Evolutionary conservation across 2,113 vertebrate species (phyloP).

Genomic region (Malurus alboscapulatus): DNA sequence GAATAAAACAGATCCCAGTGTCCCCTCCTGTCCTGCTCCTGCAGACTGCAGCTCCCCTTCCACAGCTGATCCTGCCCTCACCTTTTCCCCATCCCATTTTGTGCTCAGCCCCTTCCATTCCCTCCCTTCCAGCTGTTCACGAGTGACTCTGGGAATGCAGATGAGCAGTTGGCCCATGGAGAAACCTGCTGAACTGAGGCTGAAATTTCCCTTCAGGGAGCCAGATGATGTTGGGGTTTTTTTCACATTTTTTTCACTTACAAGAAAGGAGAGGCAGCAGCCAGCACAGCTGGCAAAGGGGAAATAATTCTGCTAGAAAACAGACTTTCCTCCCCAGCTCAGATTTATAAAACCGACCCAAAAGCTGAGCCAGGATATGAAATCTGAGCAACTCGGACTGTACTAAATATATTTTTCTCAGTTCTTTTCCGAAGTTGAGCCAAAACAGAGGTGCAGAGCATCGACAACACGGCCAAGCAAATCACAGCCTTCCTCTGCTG

Average conservation of each 20-base stretch:
- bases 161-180: background rate
- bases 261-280: conserved; percentile 32
- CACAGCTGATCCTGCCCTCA: background rate
- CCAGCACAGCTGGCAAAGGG: background rate
- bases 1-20: background rate
- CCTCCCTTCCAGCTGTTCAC: background rate
- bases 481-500: background rate
- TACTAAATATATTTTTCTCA: background rate
- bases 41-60: background rate
- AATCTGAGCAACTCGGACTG: background rate
- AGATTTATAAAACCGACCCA: background rate
- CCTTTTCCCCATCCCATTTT: background rate
- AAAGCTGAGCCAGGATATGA: background rate
- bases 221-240: background rate
- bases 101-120: background rate
- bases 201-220: conserved; percentile 27
- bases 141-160: background rate
- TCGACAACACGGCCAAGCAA: background rate
- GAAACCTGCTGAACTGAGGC: background rate
- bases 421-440: background rate
- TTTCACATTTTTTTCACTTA: background rate
- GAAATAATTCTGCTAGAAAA: conserved; percentile 24
- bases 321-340: background rate
- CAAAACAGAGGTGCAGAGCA: background rate
- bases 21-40: background rate